These are phyloP conservation scores for Aleadryas rufinucha DNA, from an alignment of 2,113 vertebrate genomes.

Conservation along the genomic window DNA sequence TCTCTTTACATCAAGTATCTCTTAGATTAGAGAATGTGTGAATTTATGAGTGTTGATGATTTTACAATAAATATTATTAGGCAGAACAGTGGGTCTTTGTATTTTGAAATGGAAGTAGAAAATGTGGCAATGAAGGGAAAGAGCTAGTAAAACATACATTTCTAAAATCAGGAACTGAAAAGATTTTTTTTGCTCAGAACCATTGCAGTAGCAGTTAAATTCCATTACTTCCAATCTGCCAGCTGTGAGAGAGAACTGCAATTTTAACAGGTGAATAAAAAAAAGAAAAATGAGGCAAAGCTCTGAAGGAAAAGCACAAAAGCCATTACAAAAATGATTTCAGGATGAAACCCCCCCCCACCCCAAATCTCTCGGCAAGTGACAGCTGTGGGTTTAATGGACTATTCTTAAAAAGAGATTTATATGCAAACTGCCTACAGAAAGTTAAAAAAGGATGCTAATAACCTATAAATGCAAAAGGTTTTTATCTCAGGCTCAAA, in stretches of 20 bases:
- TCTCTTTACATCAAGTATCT: neutral
- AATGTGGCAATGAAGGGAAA: neutral
- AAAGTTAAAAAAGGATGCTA: slow-evolving; percentile 16
- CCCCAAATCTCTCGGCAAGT: slow-evolving; percentile 22
- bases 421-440: slow-evolving; percentile 37
- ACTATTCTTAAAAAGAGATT: slow-evolving; percentile 36
- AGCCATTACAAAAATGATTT: slow-evolving; percentile 16
- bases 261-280: slow-evolving; percentile 49
- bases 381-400: slow-evolving; percentile 51
- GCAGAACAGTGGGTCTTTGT: neutral
- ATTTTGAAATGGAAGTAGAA: neutral
- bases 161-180: neutral
- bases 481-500: slow-evolving; percentile 5
- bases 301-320: slow-evolving; percentile 36
- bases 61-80: neutral
- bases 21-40: neutral
- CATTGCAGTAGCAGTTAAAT: slow-evolving; percentile 32
- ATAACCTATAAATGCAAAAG: neutral
- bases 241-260: slow-evolving; percentile 23
- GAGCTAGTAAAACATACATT: neutral
- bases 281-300: neutral
- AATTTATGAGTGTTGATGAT: neutral
- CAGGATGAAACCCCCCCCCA: neutral
- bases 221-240: slow-evolving; percentile 49
- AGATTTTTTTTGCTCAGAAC: neutral